These are phyloP conservation scores for Mareca penelope DNA, from an alignment of 2,797 vertebrate species.

Conservation along the genomic window DNA sequence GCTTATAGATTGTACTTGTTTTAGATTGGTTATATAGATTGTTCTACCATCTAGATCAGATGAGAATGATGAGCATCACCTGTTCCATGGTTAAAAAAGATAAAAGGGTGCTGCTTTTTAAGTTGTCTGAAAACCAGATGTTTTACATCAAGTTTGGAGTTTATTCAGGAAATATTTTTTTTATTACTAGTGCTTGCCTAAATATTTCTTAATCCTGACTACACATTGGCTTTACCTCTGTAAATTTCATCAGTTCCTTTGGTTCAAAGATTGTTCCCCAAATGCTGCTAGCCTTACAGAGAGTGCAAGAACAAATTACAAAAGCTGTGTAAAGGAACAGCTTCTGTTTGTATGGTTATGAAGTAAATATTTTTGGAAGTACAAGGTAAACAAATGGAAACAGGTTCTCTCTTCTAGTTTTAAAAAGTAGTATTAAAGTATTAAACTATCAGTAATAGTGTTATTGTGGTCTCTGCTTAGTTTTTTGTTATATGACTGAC, in stretches of 20 bases:
- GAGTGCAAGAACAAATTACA: neutral
- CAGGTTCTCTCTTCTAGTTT: neutral
- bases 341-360: neutral
- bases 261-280: neutral
- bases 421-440: rapidly evolving
- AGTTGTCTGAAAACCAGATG: neutral
- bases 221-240: neutral
- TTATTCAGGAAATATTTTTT: neutral
- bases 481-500: neutral
- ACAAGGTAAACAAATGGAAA: neutral
- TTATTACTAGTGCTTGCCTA: neutral
- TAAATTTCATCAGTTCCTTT: neutral
- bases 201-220: neutral
- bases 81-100: neutral
- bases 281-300: neutral
- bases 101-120: neutral
- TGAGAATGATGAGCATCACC: neutral
- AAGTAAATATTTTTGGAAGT: neutral
- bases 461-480: neutral
- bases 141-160: neutral
- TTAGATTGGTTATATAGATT: neutral
- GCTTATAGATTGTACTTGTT: neutral
- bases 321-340: neutral
- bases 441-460: neutral
- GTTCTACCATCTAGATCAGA: neutral